Conservation (phyloP, 2,888 invertebrate species). For the Alentia gelatinosa region DNA sequence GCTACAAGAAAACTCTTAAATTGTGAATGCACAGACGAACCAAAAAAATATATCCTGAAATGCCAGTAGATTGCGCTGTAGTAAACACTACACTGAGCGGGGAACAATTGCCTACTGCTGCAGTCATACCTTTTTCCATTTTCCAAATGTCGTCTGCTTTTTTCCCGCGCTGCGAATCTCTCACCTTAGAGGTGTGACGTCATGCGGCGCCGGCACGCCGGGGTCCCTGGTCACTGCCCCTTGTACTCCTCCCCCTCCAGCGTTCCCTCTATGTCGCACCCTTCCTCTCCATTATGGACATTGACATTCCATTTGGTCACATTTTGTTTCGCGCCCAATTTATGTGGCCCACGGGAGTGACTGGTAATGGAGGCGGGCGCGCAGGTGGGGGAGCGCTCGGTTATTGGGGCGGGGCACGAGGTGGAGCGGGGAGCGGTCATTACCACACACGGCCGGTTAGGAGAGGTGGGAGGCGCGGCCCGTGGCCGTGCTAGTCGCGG, state of each 20-base stretch:
- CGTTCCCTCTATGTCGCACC: constrained; percentile 5
- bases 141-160: not conserved
- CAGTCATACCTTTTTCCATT: too few species aligned
- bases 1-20: too few species aligned
- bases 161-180: not conserved
- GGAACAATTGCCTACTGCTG: too few species aligned
- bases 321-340: constrained; percentile 45
- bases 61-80: too few species aligned
- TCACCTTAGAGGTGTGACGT: constrained; percentile 15
- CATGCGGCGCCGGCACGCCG: not conserved
- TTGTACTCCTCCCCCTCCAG: not conserved
- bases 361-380: constrained; percentile 20
- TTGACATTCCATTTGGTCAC: constrained; percentile 54
- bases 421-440: not conserved
- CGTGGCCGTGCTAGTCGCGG: not conserved
- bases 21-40: too few species aligned
- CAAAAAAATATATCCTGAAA: too few species aligned
- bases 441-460: constrained; percentile 4
- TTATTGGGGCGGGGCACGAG: constrained; percentile 42
- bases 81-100: too few species aligned
- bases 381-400: constrained; percentile 13
- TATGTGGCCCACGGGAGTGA: constrained; percentile 25
- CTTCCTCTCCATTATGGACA: constrained; percentile 30
- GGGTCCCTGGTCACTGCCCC: not conserved
- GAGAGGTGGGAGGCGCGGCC: not conserved